Base-by-base conservation (phyloP, 1,140 invertebrate species). In the Acromyrmex charruanus region DNA sequence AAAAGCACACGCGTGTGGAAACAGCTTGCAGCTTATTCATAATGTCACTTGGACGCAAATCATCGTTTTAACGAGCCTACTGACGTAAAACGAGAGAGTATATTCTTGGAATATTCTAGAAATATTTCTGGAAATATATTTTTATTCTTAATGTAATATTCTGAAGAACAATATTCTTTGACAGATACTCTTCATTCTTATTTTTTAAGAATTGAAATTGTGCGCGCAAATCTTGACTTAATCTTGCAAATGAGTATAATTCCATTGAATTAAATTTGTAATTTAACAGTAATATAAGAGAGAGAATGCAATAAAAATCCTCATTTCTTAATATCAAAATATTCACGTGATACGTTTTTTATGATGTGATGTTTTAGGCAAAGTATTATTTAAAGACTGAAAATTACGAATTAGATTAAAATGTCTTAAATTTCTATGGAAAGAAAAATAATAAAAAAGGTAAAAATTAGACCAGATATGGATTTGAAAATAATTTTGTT, bases 21-120 rank as follows among this genome's bases (percentile, higher is more conserved):
- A 66, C 18, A 66, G 61, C 44, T 49, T 66, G 59, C 59, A 66
- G 4, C 12, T 79, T 66, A 35, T 66, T 66, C 77, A 18, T 79
- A 77, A 77, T n/a, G 61, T 49, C 49, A 2, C 25, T 1, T 51
- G 18, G 18, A n/a, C 2, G 59, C 77, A 66, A 79, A 79, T 51
- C 39, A 79, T 58, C 77, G 12, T 79, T 77, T 18, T 77, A 77
- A 77, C 59, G 59, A 77, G 59, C 10, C 39, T 16, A 44, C 18
- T 66, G 18, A 79, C 77, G 5, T 31, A 44, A 51, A 58, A 49
- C 9, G 39, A 77, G 25, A 65, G 21, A 0, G 12, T 44, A 44
- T 61, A 18, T 61, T 44, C 31, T 75, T 14, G 12, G 3, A 75
- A 58, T 58, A 39, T 58, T 39, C 10, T 16, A 21, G 16, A 4